Evolutionary conservation across 2,113 vertebrate species (phyloP), one percentile per base, ranked within the genome.

Genomic region (Elaphurus davidianus): DNA sequence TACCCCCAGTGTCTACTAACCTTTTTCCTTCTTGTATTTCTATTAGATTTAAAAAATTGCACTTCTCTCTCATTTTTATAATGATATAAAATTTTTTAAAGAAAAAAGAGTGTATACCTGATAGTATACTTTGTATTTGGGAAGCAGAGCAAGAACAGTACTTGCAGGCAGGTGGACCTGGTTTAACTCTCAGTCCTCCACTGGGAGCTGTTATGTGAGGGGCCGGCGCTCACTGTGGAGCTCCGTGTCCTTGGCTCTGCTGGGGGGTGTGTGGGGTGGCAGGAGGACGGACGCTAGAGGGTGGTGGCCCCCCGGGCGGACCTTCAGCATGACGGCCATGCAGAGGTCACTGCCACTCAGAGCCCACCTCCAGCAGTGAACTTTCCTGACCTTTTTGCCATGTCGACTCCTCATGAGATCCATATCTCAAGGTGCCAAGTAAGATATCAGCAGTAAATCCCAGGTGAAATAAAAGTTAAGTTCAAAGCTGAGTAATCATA

Each of bases 181-280:
- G 62, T 33, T 60, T 83, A n/a, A 40, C 14, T 54, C 64, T 71
- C 10, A 36, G 19, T 36, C 2, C 33, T 50, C 43, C 30, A 43
- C 25, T 55, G 2, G 0, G 10, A 33, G 30, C 33, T 64, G 3
- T 21, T 57, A 45, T 5, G 0, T 33, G 36, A 33, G 2, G n/a
- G 64, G 25, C 19, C 2, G 16, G 11, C 2, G 1, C 28, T 87
- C 4, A 27, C 52, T 54, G 12, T 0, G 36, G 62, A 11, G 2
- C 33, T n/a, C 33, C 1, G 0, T 21, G 3, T 11, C 60, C 27
- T 47, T 0, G 0, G 7, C 15, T 43, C 76, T 54, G 23, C 28
- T n/a, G 7, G 3, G 40, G 62, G 13, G 59, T n/a, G 15, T 19
- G 79, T 28, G 23, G 21, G 28, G 25, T 64, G 19, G 30, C 30